Evolutionary conservation across 2,113 vertebrate genomes (phyloP).

Genomic region (Hemichromis elongatus): DNA sequence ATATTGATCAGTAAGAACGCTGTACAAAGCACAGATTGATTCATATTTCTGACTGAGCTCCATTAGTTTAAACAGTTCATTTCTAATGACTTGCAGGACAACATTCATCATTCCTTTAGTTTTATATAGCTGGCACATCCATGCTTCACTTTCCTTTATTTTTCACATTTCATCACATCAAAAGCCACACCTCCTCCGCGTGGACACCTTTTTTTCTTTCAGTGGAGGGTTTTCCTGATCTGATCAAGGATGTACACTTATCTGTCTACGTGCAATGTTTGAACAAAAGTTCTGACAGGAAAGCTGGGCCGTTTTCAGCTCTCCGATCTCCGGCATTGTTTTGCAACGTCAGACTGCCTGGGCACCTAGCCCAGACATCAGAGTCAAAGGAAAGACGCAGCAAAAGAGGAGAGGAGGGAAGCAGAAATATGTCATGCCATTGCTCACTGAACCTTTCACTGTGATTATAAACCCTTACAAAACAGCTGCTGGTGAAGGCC

Average conservation of each 20-base stretch:
- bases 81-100: neutral
- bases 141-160: neutral
- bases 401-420: neutral
- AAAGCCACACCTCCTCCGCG: neutral
- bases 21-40: neutral
- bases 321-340: constrained; percentile 54
- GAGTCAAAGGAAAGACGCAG: neutral
- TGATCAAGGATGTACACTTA: neutral
- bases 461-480: too few species aligned
- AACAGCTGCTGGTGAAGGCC: too few species aligned
- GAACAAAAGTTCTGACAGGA: neutral
- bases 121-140: neutral
- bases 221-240: neutral
- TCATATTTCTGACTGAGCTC: neutral
- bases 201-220: neutral
- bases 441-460: too few species aligned
- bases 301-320: neutral
- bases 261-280: neutral
- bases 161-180: neutral
- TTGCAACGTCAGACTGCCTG: constrained; percentile 25
- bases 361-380: constrained; percentile 14
- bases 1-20: neutral
- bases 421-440: neutral
- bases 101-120: neutral
- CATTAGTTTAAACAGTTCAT: neutral